phyloP scores from a whole-genome alignment of 2,888 invertebrate species.

The Melinaea menophilus region DNA sequence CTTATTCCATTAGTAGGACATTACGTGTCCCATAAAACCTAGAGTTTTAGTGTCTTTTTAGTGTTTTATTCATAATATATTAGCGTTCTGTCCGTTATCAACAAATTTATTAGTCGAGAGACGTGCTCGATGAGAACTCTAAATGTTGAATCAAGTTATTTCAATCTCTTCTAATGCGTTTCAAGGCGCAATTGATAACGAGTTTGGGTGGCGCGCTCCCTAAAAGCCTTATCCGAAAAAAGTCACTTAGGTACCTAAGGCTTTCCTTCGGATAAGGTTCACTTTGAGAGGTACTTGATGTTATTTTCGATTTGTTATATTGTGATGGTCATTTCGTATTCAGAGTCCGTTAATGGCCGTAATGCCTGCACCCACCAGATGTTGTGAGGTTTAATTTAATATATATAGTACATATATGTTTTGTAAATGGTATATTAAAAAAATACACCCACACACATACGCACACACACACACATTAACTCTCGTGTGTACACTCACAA shows the following conservation, averaged over 20 bases:
- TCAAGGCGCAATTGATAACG: slow-evolving; percentile 59
- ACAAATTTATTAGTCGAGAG: slow-evolving; percentile 63
- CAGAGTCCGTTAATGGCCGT: background rate
- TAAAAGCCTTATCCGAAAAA: slow-evolving; percentile 54
- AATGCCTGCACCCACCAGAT: no score
- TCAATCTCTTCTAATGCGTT: slow-evolving; percentile 61
- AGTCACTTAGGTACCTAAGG: slow-evolving; percentile 37
- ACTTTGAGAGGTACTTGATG: slow-evolving; percentile 13
- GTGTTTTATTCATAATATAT: slow-evolving; percentile 45
- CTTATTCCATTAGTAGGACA: no score
- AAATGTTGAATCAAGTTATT: slow-evolving; percentile 64
- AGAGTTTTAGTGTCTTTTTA: slow-evolving; percentile 29
- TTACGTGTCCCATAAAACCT: slow-evolving; percentile 19
- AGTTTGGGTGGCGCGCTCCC: slow-evolving; percentile 63
- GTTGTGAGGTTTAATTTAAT: no score
- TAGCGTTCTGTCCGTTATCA: slow-evolving; percentile 66
- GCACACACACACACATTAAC: no score
- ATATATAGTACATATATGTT: no score
- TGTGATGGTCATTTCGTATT: background rate
- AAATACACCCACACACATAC: no score
- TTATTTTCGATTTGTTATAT: slow-evolving; percentile 11
- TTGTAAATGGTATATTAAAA: no score
- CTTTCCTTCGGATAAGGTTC: slow-evolving; percentile 33
- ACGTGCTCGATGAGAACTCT: slow-evolving; percentile 54
- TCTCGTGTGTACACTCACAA: no score